Percentiles rank a stretch among this genome's conserved stretches.
Conservation (phyloP, 2,113 vertebrate genomes). For the Chrysemys picta region DNA sequence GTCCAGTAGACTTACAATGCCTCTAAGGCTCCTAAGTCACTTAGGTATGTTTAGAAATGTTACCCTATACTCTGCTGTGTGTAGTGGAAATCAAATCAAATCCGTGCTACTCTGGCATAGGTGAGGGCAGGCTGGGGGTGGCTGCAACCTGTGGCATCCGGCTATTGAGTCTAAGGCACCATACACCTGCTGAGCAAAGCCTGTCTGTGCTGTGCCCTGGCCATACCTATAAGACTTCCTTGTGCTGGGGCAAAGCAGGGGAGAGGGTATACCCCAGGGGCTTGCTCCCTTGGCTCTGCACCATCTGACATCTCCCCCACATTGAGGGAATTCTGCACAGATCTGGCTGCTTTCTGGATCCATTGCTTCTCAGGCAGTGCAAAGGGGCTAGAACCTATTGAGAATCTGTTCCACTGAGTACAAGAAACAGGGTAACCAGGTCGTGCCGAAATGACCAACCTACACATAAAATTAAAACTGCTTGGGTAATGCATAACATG, state of each 20-base stretch:
- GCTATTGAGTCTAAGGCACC: background rate
- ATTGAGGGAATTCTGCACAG: background rate
- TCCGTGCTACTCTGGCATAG: background rate
- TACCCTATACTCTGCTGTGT: background rate
- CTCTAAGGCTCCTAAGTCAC: background rate
- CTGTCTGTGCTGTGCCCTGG: background rate
- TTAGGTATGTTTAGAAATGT: background rate
- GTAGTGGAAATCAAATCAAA: background rate
- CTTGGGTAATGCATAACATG: too few relatives aligned
- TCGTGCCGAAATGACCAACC: background rate
- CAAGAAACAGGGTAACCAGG: background rate
- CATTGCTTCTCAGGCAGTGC: background rate
- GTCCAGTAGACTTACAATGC: background rate
- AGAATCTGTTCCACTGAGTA: background rate
- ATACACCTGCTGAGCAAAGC: background rate
- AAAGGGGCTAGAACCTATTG: background rate
- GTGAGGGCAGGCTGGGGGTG: background rate
- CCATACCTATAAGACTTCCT: background rate
- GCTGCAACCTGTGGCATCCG: background rate
- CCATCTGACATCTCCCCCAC: background rate
- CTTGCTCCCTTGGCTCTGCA: background rate
- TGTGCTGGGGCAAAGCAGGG: background rate
- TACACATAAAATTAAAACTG: background rate
- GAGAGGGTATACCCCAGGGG: background rate
- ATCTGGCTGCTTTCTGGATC: background rate